Base-by-base conservation (phyloP, 2,113 vertebrate species). In the Planiliza haematocheilus region DNA sequence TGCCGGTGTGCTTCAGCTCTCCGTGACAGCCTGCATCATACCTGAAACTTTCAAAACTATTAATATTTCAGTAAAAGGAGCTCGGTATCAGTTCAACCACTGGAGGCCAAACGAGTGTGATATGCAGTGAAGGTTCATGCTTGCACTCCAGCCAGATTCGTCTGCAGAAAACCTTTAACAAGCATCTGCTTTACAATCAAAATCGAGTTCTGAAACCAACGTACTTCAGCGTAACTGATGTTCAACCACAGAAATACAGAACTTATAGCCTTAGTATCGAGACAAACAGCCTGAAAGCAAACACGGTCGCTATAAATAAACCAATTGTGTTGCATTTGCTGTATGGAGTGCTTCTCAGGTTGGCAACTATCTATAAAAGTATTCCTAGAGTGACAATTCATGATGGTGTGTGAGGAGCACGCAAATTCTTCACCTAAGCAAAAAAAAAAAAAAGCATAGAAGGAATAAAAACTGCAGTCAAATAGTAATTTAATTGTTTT, bases 341-440 rank as follows among this genome's bases (percentile, higher is more conserved):
- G n/a, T 67, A 16, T 39, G 36, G 36, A 62, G 24, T 36, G 18
- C 61, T 61, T 36, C 18, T 46, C 13, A 39, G 41, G 20, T 24
- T 34, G 52, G 38, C 43, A 59, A 30, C 57, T 60, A 2, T 12
- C 60, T 20, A 30, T 60, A 67, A 73, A 69, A 80, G 24, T 8
- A 16, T 57, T 51, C 18, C 20, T 49, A 10, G 24, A 64, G 60
- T 7, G 1, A 77, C 80, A n/a, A 41, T 84, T 60, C 12, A 69
- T 73, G 68, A 8, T 12, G 42, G 2, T 16, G 12, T 38, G 24
- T 14, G 46, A 72, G 41, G 60, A 37, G 20, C 62, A 34, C 36
- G 41, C 18, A 43, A 41, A 64, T 69, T 46, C 13, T 58, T 62
- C 41, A 21, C 51, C 55, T 36, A 7, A 20, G 34, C 20, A 69